Conservation (phyloP, 2,113 vertebrate genomes). For the Oreotrochilus melanogaster region DNA sequence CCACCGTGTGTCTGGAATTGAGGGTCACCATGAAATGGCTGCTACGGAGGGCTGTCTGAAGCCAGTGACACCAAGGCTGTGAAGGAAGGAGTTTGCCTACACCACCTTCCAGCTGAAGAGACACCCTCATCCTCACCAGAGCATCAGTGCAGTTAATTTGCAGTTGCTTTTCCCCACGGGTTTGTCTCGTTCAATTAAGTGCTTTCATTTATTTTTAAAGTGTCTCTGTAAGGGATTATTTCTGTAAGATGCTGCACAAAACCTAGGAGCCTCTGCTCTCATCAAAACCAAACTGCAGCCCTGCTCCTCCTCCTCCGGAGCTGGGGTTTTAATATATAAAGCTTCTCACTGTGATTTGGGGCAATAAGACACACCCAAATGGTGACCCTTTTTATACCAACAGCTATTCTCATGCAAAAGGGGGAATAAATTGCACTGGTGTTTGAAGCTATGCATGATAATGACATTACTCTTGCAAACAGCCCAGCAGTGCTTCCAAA, state of each 20-base stretch:
- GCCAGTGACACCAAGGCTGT: neutral
- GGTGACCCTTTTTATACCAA: neutral
- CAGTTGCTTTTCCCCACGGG: neutral
- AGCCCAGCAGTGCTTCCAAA: neutral
- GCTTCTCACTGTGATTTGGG: neutral
- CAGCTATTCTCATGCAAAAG: neutral
- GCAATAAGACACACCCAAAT: neutral
- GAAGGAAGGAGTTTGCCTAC: neutral
- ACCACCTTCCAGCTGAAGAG: neutral
- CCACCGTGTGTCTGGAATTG: neutral
- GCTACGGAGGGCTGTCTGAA: fast-evolving
- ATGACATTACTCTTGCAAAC: neutral
- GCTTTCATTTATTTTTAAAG: constrained; percentile 33
- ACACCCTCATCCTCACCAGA: neutral
- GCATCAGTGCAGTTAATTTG: neutral
- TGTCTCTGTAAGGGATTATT: fast-evolving
- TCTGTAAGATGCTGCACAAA: neutral
- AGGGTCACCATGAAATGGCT: neutral
- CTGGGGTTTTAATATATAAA: neutral
- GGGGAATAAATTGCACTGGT: neutral
- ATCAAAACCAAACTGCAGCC: neutral
- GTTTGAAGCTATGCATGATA: neutral
- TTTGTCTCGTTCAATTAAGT: neutral
- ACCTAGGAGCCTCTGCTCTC: neutral
- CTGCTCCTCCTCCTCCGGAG: neutral